Evolutionary conservation across 2,797 vertebrate genomes (phyloP).

Genomic region (Macropus fuliginosus): DNA sequence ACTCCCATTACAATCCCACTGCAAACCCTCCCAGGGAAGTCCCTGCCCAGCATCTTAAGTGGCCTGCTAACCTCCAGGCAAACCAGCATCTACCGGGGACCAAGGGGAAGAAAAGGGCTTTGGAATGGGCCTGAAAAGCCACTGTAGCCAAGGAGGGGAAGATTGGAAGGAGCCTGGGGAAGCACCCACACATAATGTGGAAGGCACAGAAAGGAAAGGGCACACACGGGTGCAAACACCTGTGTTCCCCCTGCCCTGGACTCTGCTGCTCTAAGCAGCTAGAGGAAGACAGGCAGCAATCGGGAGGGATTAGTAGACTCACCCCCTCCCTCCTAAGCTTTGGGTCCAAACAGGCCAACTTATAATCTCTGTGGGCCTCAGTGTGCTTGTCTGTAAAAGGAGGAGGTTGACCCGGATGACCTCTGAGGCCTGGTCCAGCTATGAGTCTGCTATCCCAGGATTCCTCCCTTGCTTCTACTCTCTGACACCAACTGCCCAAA

Average conservation of each 20-base stretch:
- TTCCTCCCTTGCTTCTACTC: neutral
- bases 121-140: neutral
- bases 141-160: neutral
- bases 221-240: too few species aligned
- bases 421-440: too few species aligned
- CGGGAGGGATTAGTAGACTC: neutral
- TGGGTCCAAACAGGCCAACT: neutral
- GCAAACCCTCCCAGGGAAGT: neutral
- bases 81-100: neutral
- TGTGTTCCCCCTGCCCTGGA: too few species aligned
- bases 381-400: neutral
- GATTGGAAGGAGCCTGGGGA: neutral
- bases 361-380: neutral
- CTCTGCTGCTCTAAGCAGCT: neutral
- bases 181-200: neutral
- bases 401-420: neutral
- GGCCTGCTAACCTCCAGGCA: too few species aligned
- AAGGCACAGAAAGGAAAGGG: neutral
- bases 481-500: neutral
- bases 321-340: neutral
- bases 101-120: too few species aligned
- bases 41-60: neutral
- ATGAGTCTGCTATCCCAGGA: neutral
- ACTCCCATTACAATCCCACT: neutral
- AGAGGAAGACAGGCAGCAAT: neutral